phyloP scores from a whole-genome alignment of 2,888 invertebrate species.

The Nasonovia ribisnigri region DNA sequence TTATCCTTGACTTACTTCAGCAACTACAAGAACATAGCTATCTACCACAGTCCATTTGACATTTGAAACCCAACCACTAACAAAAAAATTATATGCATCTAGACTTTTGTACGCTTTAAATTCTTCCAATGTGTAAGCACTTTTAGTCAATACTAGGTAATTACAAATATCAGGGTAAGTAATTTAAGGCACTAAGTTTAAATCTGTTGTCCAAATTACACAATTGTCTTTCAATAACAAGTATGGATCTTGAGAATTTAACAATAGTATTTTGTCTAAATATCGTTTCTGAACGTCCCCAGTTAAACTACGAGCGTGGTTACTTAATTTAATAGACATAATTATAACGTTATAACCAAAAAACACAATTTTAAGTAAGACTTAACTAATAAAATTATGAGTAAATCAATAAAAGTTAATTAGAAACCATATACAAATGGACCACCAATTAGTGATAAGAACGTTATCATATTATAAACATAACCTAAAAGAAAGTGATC shows the following conservation, averaged over 20 bases:
- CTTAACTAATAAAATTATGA: background rate
- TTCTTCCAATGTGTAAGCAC: too few species aligned
- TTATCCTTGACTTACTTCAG: too few species aligned
- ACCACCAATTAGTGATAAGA: conserved; percentile 12
- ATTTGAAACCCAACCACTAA: too few species aligned
- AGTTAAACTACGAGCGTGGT: conserved; percentile 11
- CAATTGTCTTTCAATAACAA: conserved; percentile 22
- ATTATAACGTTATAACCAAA: conserved; percentile 3
- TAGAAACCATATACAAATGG: background rate
- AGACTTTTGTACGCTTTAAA: too few species aligned
- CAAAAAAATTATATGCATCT: too few species aligned
- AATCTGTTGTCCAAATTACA: conserved; percentile 22
- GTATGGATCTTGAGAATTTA: conserved; percentile 21
- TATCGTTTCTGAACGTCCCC: background rate
- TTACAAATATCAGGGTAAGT: conserved; percentile 24
- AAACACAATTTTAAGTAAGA: background rate
- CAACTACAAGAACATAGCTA: too few species aligned
- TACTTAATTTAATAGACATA: conserved; percentile 25
- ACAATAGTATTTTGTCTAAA: background rate
- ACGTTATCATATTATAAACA: background rate
- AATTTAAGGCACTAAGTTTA: background rate
- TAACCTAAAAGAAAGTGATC: background rate
- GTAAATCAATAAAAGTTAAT: background rate
- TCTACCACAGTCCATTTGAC: too few species aligned
- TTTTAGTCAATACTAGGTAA: background rate